Base-by-base conservation (phyloP, 2,113 vertebrate species). In the Lanius ludovicianus region DNA sequence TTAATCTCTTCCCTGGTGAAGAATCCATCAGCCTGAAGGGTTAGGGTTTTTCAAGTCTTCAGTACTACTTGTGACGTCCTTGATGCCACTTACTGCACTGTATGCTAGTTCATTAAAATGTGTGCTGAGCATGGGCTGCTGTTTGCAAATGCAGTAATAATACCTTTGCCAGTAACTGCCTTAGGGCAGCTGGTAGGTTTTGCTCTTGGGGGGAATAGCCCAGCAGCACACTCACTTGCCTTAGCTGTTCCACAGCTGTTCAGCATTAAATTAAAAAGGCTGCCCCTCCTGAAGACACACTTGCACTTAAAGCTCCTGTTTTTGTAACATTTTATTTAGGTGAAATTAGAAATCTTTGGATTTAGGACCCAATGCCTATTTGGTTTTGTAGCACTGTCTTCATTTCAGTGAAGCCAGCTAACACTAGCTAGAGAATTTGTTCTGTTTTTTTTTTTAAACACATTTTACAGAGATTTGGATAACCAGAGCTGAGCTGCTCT, bases 1-100 rank as follows among this genome's bases (percentile, higher is more conserved):
- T 91, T 76, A 64, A 89, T 98, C 90, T 96, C 49, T 96, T 96
- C 88, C 55, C 20, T 94, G 57, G 44, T 78, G 28, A 60, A 70
- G 75, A 84, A 50, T 46, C 81, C 78, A 37, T 59, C 85, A 83
- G 70, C 64, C 62, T 41, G 44, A 86, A 79, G 15, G 13, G 33
- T 33, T 13, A 3, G 53, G 8, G 1, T 9, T 67, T 97, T 90
- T 91, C 46, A 21, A 57, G 47, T 35, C 69, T 81, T 90, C 27
- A n/a, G 57, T 77, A 46, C 42, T 67, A 23, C 53, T 57, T 65
- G 35, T 83, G 41, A 44, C 55, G 13, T 28, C 47, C 64, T 81
- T 37, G 21, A 8, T 56, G 33, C 35, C 33, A 5, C 81, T 85
- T 74, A 19, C 22, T 89, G 20, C 8, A 9, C 12, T 67, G 15